Conservation (phyloP, 1,140 invertebrate species). For the Antheraea mylitta region DNA sequence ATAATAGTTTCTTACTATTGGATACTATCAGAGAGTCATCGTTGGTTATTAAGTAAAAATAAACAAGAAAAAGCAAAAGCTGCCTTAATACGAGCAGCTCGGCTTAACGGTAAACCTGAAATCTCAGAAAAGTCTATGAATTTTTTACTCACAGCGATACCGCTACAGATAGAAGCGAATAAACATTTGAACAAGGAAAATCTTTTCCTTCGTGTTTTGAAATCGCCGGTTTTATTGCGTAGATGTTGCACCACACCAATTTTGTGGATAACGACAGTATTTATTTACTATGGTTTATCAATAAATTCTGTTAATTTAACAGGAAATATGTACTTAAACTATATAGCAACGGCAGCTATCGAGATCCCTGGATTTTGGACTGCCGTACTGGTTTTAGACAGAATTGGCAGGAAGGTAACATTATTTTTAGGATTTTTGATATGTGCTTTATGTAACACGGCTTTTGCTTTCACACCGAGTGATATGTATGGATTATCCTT, state of each 20-base stretch:
- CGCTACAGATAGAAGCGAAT: slow-evolving; percentile 34
- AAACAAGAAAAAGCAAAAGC: slow-evolving; percentile 82
- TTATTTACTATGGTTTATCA: slow-evolving; percentile 91
- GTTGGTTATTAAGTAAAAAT: slow-evolving; percentile 89
- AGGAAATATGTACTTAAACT: slow-evolving; percentile 85
- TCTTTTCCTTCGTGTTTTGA: slow-evolving; percentile 74
- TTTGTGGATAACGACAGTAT: slow-evolving; percentile 86
- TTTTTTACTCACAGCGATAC: slow-evolving; percentile 57
- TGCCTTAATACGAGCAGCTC: slow-evolving; percentile 81
- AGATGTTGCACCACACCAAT: slow-evolving; percentile 84
- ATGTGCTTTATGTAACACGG: slow-evolving; percentile 55
- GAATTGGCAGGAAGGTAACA: slow-evolving; percentile 79
- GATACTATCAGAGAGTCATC: slow-evolving; percentile 82
- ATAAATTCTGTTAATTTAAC: slow-evolving; percentile 88
- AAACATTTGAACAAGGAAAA: slow-evolving; percentile 26
- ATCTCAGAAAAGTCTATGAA: slow-evolving; percentile 78
- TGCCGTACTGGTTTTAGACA: slow-evolving; percentile 81
- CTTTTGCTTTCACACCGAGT: slow-evolving; percentile 57
- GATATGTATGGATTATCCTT: slow-evolving; percentile 45
- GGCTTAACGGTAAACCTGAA: slow-evolving; percentile 81
- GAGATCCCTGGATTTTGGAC: slow-evolving; percentile 87
- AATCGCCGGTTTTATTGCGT: slow-evolving; percentile 81
- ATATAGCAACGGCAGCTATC: slow-evolving; percentile 82
- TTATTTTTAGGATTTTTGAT: slow-evolving; percentile 56
- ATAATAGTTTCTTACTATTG: slow-evolving; percentile 82